phyloP scores from a whole-genome alignment of 2,888 invertebrate genomes.

The Acrobasis consociella region DNA sequence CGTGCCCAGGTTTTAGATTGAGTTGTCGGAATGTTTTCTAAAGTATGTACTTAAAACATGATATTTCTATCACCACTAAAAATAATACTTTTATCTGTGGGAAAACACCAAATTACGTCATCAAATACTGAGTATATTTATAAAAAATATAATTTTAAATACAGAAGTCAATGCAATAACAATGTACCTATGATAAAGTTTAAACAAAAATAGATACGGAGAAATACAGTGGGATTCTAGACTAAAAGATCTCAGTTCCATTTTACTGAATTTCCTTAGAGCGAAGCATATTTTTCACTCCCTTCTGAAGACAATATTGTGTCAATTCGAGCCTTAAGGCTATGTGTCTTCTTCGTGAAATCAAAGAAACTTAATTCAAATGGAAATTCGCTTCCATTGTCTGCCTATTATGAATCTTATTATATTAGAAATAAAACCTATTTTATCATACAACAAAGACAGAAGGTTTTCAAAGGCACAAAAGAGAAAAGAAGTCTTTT shows the following conservation, averaged over 20 bases:
- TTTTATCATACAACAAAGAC: constrained; percentile 23
- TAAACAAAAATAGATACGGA: no score
- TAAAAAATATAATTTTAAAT: no score
- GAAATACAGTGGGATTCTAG: not conserved
- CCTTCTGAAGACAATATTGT: constrained; percentile 26
- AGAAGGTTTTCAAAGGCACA: constrained; percentile 24
- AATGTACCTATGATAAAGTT: no score
- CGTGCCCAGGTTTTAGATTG: no score
- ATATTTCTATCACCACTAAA: no score
- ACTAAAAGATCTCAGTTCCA: not conserved
- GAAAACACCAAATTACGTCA: no score
- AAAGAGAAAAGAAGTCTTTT: constrained; percentile 33
- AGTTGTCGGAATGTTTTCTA: no score
- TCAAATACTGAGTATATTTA: no score
- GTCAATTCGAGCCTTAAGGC: constrained; percentile 29
- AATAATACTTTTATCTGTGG: no score
- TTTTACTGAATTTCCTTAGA: constrained; percentile 10
- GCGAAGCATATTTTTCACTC: constrained; percentile 13
- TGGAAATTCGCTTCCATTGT: constrained; percentile 22
- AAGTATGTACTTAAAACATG: no score
- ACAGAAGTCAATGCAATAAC: no score
- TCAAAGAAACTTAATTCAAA: constrained; percentile 25
- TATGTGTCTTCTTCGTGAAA: constrained; percentile 30
- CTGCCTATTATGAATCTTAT: constrained; percentile 11
- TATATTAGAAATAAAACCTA: constrained; percentile 13